Evolutionary conservation across 1,140 invertebrate genomes (phyloP).

Genomic region (Orius insidiosus): DNA sequence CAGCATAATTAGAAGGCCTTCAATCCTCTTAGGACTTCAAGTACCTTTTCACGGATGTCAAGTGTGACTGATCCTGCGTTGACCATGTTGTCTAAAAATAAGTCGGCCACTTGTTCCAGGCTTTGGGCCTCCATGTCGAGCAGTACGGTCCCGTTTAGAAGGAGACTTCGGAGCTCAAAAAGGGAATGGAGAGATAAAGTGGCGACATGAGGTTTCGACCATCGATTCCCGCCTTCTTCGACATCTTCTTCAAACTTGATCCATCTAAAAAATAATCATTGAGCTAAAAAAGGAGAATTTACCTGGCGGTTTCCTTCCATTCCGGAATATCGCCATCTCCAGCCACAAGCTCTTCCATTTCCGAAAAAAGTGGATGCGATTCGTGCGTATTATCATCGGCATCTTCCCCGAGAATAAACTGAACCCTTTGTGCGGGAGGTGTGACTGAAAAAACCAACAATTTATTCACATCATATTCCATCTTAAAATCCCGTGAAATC

Average conservation of each 20-base stretch:
- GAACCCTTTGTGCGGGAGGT: conserved; percentile 76
- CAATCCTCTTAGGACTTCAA: no score
- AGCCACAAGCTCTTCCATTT: conserved; percentile 78
- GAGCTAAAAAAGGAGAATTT: no score
- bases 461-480: background rate
- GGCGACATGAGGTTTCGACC: conserved; percentile 89
- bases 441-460: conserved; percentile 42
- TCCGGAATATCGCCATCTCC: conserved; percentile 74
- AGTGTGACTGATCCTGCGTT: conserved; percentile 54
- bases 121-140: conserved; percentile 75
- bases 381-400: conserved; percentile 67
- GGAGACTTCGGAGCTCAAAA: conserved; percentile 70
- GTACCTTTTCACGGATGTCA: conserved; percentile 58
- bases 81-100: conserved; percentile 83
- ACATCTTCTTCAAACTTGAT: conserved; percentile 93
- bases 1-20: no score
- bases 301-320: conserved; percentile 93
- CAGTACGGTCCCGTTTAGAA: conserved; percentile 79
- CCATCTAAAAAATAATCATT: conserved; percentile 40
- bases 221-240: conserved; percentile 82
- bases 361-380: conserved; percentile 79
- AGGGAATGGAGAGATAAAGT: conserved; percentile 79
- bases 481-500: no score
- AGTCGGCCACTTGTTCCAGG: conserved; percentile 75
- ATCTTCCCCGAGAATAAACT: conserved; percentile 90